A percentile compares a stretch with the other conserved stretches of the same genome.
Evolutionary conservation across 2,797 vertebrate species (phyloP).

Genomic region (Meda fulgida): DNA sequence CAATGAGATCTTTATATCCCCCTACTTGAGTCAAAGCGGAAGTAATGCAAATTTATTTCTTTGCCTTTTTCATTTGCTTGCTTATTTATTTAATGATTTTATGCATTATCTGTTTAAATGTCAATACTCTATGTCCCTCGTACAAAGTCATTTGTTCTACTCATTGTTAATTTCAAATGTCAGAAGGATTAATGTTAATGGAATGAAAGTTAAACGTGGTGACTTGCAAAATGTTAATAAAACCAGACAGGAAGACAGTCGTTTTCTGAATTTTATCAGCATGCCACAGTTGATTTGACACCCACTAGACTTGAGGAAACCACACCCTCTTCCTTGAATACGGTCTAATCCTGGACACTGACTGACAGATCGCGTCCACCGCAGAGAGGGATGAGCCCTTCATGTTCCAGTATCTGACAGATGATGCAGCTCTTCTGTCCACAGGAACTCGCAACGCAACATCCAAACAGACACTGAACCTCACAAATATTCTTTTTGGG

Average conservation of each 20-base stretch:
- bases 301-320: slow-evolving; percentile 34
- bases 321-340: slow-evolving; percentile 31
- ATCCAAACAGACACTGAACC: neutral
- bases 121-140: too few relatives aligned
- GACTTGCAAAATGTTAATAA: too few relatives aligned
- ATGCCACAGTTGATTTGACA: slow-evolving; percentile 31
- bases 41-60: too few relatives aligned
- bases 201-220: too few relatives aligned
- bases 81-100: too few relatives aligned
- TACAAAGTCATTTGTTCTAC: too few relatives aligned
- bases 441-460: neutral
- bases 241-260: slow-evolving; percentile 47
- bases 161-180: too few relatives aligned
- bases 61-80: too few relatives aligned
- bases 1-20: too few relatives aligned
- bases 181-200: too few relatives aligned
- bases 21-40: too few relatives aligned
- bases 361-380: slow-evolving; percentile 24
- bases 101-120: too few relatives aligned
- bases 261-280: slow-evolving; percentile 56
- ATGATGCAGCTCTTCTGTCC: neutral
- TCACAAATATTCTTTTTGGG: neutral
- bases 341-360: slow-evolving; percentile 40
- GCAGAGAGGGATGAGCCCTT: neutral
- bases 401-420: neutral